Percentiles rank a stretch among this genome's conserved stretches.
Evolutionary conservation across 53 echinoderm and acorn worm genomes (phyloP).

Genomic region (Patiria pectinifera): DNA sequence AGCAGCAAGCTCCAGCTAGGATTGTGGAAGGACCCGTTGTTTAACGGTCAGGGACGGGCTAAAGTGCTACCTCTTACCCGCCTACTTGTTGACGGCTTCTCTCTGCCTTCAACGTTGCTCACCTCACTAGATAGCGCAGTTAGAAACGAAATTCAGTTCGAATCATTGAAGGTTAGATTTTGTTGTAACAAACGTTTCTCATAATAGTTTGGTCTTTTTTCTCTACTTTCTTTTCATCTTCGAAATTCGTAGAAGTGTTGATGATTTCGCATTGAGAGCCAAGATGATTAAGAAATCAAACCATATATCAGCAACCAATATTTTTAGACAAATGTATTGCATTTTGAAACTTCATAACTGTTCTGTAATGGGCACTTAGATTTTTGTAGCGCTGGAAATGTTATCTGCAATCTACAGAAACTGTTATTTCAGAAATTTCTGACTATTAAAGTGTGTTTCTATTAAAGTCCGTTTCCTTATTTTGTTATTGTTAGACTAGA

Average conservation of each 20-base stretch:
- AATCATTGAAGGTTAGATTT: background rate
- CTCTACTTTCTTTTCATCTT: too few relatives aligned
- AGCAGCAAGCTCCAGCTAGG: background rate
- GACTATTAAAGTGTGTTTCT: too few relatives aligned
- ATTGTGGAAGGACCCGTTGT: slow-evolving; percentile 16
- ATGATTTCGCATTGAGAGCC: too few relatives aligned
- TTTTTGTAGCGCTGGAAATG: background rate
- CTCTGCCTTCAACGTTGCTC: background rate
- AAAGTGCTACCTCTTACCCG: background rate
- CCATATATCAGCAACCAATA: too few relatives aligned
- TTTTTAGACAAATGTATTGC: too few relatives aligned
- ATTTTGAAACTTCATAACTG: too few relatives aligned
- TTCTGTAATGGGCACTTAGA: too few relatives aligned
- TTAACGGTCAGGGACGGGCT: background rate
- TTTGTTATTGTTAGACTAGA: background rate
- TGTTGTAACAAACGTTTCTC: background rate
- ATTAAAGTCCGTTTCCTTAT: background rate
- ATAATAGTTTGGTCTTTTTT: too few relatives aligned
- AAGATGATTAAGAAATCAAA: too few relatives aligned
- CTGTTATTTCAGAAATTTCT: too few relatives aligned
- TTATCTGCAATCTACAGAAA: background rate
- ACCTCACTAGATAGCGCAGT: background rate
- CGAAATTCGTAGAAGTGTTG: too few relatives aligned
- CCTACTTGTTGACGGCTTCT: background rate
- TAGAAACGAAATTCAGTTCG: background rate